These are phyloP conservation scores for Hormaphis cornu DNA, from an alignment of 1,140 invertebrate species.

Conservation along the genomic window DNA sequence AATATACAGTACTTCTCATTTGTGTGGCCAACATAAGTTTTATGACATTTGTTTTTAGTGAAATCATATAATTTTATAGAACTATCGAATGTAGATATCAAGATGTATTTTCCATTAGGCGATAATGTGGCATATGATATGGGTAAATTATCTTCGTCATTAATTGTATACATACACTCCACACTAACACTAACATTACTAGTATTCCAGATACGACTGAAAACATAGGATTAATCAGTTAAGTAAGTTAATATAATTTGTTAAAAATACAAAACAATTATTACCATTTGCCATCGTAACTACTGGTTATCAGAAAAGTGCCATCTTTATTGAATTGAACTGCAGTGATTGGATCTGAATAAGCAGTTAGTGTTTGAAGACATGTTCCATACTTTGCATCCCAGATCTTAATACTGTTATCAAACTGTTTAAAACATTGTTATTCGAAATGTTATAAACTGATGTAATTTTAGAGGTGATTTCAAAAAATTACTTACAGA, in stretches of 20 bases:
- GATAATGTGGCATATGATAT: slow-evolving; percentile 99
- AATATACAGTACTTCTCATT: slow-evolving; percentile 99
- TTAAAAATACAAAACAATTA: background rate
- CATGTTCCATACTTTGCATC: slow-evolving; percentile 97
- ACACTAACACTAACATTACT: no score
- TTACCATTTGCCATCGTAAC: slow-evolving; percentile 96
- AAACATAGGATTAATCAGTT: slow-evolving; percentile 40
- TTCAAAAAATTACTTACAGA: slow-evolving; percentile 56
- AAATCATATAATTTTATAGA: slow-evolving; percentile 99
- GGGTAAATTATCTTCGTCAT: slow-evolving; percentile 95
- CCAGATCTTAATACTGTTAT: slow-evolving; percentile 99
- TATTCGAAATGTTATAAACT: no score
- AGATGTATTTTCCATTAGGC: slow-evolving; percentile 98
- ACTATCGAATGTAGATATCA: slow-evolving; percentile 96
- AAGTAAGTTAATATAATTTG: slow-evolving; percentile 33
- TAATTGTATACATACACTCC: slow-evolving; percentile 95
- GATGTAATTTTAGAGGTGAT: slow-evolving; percentile 26
- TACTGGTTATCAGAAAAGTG: slow-evolving; percentile 94
- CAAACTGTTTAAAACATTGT: slow-evolving; percentile 69
- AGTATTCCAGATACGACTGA: slow-evolving; percentile 98
- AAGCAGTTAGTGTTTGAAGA: slow-evolving; percentile 94
- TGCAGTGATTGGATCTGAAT: slow-evolving; percentile 98
- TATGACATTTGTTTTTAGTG: slow-evolving; percentile 92
- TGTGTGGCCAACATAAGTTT: slow-evolving; percentile 95
- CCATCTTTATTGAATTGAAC: slow-evolving; percentile 98